These are phyloP conservation scores for Seriola quinqueradiata DNA, from an alignment of 2,113 vertebrate species.

Conservation along the genomic window DNA sequence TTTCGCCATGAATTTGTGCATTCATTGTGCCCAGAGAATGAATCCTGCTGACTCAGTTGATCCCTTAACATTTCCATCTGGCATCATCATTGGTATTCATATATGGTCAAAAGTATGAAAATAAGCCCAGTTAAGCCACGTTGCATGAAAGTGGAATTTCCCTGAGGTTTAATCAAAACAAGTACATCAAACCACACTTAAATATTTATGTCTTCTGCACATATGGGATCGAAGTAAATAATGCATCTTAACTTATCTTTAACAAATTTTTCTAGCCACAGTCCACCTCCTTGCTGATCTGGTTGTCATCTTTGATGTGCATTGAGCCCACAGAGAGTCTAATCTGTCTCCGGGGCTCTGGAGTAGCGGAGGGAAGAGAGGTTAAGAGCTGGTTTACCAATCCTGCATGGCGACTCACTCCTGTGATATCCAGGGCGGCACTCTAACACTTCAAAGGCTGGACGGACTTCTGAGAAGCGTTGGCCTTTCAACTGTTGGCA, in stretches of 20 bases:
- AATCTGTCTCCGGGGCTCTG: slow-evolving; percentile 34
- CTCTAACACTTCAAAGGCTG: slow-evolving; percentile 73
- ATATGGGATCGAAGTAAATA: background rate
- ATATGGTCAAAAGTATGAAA: background rate
- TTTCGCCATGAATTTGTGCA: too few species aligned
- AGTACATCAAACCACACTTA: background rate
- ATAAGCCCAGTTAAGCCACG: background rate
- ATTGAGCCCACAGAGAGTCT: slow-evolving; percentile 18
- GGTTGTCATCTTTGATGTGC: slow-evolving; percentile 53
- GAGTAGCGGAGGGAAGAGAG: slow-evolving; percentile 33
- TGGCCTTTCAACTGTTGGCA: slow-evolving; percentile 69
- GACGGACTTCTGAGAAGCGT: slow-evolving; percentile 65
- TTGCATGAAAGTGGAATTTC: background rate
- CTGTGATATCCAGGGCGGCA: slow-evolving; percentile 53
- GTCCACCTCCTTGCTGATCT: slow-evolving; percentile 14
- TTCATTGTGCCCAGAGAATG: background rate
- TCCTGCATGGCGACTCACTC: slow-evolving; percentile 41
- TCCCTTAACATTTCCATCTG: background rate
- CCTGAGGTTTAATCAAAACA: background rate
- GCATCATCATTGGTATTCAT: too few species aligned
- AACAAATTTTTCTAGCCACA: background rate
- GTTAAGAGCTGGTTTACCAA: slow-evolving; percentile 57
- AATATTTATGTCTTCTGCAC: background rate
- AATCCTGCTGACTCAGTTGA: background rate
- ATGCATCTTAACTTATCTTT: background rate